These are phyloP conservation scores for Habrosyne pyritoides DNA, from an alignment of 2,888 invertebrate genomes.

Conservation along the genomic window DNA sequence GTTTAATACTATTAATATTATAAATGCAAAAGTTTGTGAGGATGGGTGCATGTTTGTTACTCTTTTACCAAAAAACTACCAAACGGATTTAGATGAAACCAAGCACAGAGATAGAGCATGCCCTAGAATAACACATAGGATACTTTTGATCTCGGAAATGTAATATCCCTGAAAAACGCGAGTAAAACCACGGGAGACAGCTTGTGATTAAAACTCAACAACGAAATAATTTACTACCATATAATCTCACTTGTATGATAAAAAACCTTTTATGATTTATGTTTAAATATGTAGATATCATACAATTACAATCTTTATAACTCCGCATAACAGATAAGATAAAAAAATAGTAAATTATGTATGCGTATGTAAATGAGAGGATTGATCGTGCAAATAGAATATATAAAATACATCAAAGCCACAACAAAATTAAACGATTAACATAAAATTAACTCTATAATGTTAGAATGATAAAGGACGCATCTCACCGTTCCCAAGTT, in stretches of 20 bases:
- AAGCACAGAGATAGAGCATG: too few species aligned
- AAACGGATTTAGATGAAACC: too few species aligned
- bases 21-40: too few species aligned
- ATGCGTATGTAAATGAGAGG: background rate
- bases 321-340: background rate
- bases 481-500: constrained; percentile 78
- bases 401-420: background rate
- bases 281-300: background rate
- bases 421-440: constrained; percentile 18
- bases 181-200: too few species aligned
- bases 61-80: too few species aligned
- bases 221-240: background rate
- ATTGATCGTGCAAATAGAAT: constrained; percentile 3
- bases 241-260: background rate
- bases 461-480: constrained; percentile 21
- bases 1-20: too few species aligned
- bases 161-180: too few species aligned
- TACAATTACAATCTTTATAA: background rate
- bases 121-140: too few species aligned
- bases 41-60: too few species aligned
- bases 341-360: constrained; percentile 1
- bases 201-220: background rate
- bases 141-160: too few species aligned
- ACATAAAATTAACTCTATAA: constrained; percentile 20
- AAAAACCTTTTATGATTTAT: background rate